Percentiles rank a stretch among this genome's conserved stretches.
phyloP scores from a whole-genome alignment of 1,140 invertebrate genomes.

The Argopecten irradians region DNA sequence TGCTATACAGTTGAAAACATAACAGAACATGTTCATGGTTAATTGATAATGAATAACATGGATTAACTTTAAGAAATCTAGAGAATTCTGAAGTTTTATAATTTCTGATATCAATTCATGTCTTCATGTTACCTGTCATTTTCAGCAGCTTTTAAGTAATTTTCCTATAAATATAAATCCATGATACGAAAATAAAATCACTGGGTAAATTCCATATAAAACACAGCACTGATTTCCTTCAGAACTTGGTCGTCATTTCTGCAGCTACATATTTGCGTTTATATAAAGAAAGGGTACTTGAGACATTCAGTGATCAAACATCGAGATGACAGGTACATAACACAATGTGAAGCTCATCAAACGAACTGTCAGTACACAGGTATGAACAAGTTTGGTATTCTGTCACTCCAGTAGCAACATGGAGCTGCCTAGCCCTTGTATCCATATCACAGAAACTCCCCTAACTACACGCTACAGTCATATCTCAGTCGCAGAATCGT shows the following conservation, averaged over 20 bases:
- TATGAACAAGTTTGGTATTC: not conserved
- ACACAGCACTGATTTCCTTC: not conserved
- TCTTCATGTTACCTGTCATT: not conserved
- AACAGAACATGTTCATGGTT: no score
- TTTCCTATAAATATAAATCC: not conserved
- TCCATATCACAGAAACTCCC: constrained; percentile 7
- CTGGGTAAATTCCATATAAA: not conserved
- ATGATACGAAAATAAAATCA: not conserved
- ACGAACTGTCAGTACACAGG: not conserved
- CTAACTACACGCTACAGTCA: not conserved
- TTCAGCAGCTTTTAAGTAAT: not conserved
- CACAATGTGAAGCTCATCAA: not conserved
- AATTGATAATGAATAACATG: no score
- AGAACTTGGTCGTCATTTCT: not conserved
- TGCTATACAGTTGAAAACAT: no score
- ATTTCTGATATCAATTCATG: not conserved
- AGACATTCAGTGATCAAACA: not conserved
- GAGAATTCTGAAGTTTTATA: no score
- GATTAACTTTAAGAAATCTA: no score
- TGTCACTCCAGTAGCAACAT: not conserved
- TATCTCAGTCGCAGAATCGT: not conserved
- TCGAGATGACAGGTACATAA: not conserved
- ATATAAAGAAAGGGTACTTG: not conserved
- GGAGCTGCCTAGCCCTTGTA: not conserved
- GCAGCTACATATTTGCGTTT: not conserved